phyloP scores from a whole-genome alignment of 2,888 invertebrate species.

The Mongoloraphidia duomilia region DNA sequence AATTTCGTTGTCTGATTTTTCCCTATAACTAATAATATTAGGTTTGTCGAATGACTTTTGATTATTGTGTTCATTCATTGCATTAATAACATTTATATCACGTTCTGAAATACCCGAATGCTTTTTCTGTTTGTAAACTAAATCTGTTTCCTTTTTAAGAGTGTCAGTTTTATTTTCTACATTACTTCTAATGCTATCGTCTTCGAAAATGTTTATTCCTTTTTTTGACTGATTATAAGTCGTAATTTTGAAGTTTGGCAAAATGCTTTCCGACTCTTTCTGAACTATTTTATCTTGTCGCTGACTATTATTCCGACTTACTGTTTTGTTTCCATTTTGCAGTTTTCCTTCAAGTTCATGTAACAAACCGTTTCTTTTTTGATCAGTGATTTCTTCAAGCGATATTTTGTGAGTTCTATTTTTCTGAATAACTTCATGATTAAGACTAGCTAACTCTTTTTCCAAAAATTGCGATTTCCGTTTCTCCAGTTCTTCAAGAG shows the following conservation, averaged over 20 bases:
- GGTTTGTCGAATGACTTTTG: background rate
- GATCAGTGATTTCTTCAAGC: background rate
- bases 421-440: slow-evolving; percentile 17
- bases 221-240: slow-evolving; percentile 28
- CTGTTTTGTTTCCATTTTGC: slow-evolving; percentile 7
- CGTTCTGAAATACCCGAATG: slow-evolving; percentile 4
- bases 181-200: slow-evolving; percentile 29
- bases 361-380: slow-evolving; percentile 13
- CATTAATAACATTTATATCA: slow-evolving; percentile 5
- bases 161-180: slow-evolving; percentile 14
- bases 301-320: slow-evolving; percentile 7
- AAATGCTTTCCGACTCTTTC: slow-evolving; percentile 13
- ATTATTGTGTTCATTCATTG: background rate
- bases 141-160: background rate
- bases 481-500: slow-evolving; percentile 28
- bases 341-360: slow-evolving; percentile 20
- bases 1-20: no score
- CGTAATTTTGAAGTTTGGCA: slow-evolving; percentile 31
- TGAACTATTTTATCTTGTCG: slow-evolving; percentile 6
- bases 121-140: background rate
- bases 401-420: background rate
- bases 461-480: slow-evolving; percentile 29
- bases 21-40: no score
- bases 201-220: slow-evolving; percentile 30
- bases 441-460: slow-evolving; percentile 29